phyloP scores from a whole-genome alignment of 2,888 invertebrate genomes.

The Agrotis segetum region DNA sequence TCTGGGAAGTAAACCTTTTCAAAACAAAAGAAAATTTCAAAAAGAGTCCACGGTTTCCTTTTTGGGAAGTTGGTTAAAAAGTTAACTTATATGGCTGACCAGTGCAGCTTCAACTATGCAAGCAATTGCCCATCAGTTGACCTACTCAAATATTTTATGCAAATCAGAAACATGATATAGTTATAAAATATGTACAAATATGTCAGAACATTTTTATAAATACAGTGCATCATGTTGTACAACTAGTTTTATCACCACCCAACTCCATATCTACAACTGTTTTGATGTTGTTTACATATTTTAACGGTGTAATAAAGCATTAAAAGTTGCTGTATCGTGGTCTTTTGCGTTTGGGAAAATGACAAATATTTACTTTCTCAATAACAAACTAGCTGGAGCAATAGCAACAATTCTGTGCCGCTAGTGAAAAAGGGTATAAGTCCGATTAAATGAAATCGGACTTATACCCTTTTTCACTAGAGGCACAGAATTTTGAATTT shows the following conservation, averaged over 20 bases:
- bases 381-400: no score
- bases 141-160: neutral
- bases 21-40: no score
- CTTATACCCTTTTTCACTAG: no score
- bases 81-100: neutral
- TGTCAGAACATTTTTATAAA: no score
- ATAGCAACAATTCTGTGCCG: no score
- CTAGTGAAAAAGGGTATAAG: no score
- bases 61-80: no score
- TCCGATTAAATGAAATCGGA: no score
- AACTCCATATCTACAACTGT: conserved; percentile 68
- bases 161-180: conserved; percentile 10
- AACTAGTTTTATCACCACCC: conserved; percentile 71
- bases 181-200: conserved; percentile 39
- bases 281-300: conserved; percentile 65
- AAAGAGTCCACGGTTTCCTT: no score
- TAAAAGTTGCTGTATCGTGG: conserved; percentile 31
- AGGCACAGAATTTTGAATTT: no score
- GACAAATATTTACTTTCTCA: no score
- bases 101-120: neutral
- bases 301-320: conserved; percentile 68
- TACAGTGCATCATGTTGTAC: conserved; percentile 51
- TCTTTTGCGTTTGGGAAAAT: conserved; percentile 6
- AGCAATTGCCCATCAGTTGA: neutral
- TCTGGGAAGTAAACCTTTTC: no score